These are phyloP conservation scores for Xestia sexstrigata DNA, from an alignment of 2,888 invertebrate species.

Conservation along the genomic window DNA sequence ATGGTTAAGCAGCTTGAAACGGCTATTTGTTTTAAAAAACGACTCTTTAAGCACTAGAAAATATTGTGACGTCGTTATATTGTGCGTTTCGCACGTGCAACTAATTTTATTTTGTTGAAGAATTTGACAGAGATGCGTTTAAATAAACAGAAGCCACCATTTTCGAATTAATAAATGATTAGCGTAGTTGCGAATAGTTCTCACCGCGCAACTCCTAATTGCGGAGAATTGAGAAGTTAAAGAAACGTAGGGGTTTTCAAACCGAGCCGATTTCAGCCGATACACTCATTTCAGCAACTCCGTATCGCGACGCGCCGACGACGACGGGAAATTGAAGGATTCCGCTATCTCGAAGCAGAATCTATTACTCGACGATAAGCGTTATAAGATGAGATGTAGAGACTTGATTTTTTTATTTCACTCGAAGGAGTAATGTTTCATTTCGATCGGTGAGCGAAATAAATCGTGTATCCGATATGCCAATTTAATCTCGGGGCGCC, in stretches of 20 bases:
- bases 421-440: constrained; percentile 70
- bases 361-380: constrained; percentile 68
- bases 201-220: constrained; percentile 68
- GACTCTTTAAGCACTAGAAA: constrained; percentile 32
- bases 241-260: constrained; percentile 65
- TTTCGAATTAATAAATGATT: constrained; percentile 79
- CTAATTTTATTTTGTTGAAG: constrained; percentile 28
- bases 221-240: constrained; percentile 80
- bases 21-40: constrained; percentile 38
- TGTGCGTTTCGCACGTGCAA: constrained; percentile 46
- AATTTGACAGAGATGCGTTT: constrained; percentile 42
- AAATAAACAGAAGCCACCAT: constrained; percentile 64
- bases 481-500: constrained; percentile 84
- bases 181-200: constrained; percentile 73
- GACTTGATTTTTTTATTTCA: constrained; percentile 68
- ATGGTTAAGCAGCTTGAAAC: constrained; percentile 51
- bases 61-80: constrained; percentile 45
- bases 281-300: constrained; percentile 54
- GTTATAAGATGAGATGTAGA: constrained; percentile 43
- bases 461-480: constrained; percentile 82
- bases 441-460: constrained; percentile 76
- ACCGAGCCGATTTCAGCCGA: constrained; percentile 52
- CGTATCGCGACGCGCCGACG: constrained; percentile 51
- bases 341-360: constrained; percentile 59
- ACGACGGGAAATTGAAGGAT: constrained; percentile 70